Evolutionary conservation across 2,888 invertebrate species (phyloP), one percentile per base, ranked within the genome.

Genomic region (Isotomurus palustris): DNA sequence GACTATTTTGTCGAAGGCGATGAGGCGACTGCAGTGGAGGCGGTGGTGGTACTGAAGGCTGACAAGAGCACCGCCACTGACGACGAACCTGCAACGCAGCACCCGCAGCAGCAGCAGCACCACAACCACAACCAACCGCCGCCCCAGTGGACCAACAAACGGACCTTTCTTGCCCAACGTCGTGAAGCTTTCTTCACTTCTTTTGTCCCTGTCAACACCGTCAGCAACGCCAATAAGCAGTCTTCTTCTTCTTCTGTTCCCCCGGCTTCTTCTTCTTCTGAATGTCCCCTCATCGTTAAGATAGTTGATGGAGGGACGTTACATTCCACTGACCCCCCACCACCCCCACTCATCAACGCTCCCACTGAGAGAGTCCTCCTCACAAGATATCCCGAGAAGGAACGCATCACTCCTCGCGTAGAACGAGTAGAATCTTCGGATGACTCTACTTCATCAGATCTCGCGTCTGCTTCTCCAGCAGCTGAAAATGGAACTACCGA

Each of bases 401-500:
- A 64, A 28, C 60, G 56, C 29, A n/a, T n/a, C n/a, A 66, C 58
- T n/a, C 67, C 70, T 0, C 60, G 58, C 14, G 60, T 68, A 27
- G 70, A 68, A 49, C 32, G 68, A 35, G 68, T 68, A 8, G 68
- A 70, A 38, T 66, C 66, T 12, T 67, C 68, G 1, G 69, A 69
- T 45, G 66, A 66, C 19, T 69, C 69, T 10, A 69, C 69, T 3
- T 66, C 66, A 17, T 68, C 68, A 10, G 70, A 67, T 29, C 53
- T 66, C 1, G 69, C 69, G 17, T 62, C 63, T n/a, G 66, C 70
- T 5, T 62, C 64, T 21, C 68, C 68, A 1, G 70, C 66, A 4
- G 65, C 66, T 6, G 70, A 68, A 47, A 68, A 67, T 51, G 69
- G 69, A 36, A 69, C 68, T 10, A 68, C 68, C 4, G 69, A 70